Evolutionary conservation across 2,888 invertebrate genomes (phyloP).

Genomic region (Anodontia alba): DNA sequence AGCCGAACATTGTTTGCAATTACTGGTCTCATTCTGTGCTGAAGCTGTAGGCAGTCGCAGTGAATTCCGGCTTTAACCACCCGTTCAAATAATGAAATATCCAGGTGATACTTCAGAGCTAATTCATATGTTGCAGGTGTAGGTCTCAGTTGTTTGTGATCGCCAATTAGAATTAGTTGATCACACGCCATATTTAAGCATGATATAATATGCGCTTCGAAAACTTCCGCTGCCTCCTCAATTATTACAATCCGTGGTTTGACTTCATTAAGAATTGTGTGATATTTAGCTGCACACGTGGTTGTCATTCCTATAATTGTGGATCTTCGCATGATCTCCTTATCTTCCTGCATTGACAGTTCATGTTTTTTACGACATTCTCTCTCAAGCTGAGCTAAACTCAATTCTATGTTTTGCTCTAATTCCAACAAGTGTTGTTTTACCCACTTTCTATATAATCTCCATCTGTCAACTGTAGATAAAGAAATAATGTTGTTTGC

Average conservation of each 20-base stretch:
- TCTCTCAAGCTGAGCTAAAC: slow-evolving; percentile 43
- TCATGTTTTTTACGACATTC: slow-evolving; percentile 32
- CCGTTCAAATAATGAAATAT: slow-evolving; percentile 93
- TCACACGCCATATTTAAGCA: slow-evolving; percentile 90
- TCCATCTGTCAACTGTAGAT: slow-evolving; percentile 84
- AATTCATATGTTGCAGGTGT: slow-evolving; percentile 89
- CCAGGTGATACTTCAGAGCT: slow-evolving; percentile 89
- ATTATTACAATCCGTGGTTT: slow-evolving; percentile 86
- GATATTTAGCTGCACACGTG: slow-evolving; percentile 80
- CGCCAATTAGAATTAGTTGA: slow-evolving; percentile 94
- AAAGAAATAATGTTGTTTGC: background rate
- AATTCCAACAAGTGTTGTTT: slow-evolving; percentile 53
- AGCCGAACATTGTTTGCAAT: slow-evolving; percentile 86
- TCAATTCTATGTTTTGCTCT: slow-evolving; percentile 35
- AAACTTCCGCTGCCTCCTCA: slow-evolving; percentile 95
- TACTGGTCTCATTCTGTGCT: slow-evolving; percentile 87
- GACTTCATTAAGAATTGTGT: slow-evolving; percentile 75
- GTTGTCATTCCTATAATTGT: slow-evolving; percentile 83
- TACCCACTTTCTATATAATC: slow-evolving; percentile 85
- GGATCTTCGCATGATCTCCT: slow-evolving; percentile 66
- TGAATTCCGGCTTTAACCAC: slow-evolving; percentile 89
- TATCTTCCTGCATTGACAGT: slow-evolving; percentile 67
- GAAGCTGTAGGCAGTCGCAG: slow-evolving; percentile 87
- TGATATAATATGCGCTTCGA: slow-evolving; percentile 93
- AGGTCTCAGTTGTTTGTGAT: slow-evolving; percentile 93